Evolutionary conservation across 2,888 invertebrate genomes (phyloP).

Genomic region (Drosophila acutilabella): DNA sequence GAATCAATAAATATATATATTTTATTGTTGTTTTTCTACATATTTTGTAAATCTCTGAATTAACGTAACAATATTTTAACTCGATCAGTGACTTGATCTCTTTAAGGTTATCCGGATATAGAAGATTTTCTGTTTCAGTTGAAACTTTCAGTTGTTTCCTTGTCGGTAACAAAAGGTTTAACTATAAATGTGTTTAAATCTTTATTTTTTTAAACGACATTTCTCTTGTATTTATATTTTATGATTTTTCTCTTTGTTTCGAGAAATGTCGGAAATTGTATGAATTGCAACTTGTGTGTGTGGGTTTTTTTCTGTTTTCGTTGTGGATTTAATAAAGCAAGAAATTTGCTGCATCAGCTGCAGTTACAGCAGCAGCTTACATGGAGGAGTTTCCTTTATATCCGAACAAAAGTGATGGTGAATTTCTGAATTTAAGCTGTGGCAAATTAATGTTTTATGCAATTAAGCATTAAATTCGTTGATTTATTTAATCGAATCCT

Average conservation of each 20-base stretch:
- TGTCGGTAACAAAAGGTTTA: neutral
- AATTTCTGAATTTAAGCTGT: neutral
- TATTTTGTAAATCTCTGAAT: too few relatives aligned
- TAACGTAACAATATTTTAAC: too few relatives aligned
- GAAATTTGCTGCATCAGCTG: slow-evolving; percentile 24
- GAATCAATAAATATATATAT: too few relatives aligned
- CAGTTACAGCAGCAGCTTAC: neutral
- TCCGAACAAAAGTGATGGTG: neutral
- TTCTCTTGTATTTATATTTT: slow-evolving; percentile 15
- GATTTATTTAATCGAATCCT: neutral
- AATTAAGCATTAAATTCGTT: neutral
- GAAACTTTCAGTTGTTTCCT: neutral
- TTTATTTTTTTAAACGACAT: neutral
- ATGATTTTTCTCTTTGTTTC: slow-evolving; percentile 11
- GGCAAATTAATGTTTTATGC: neutral
- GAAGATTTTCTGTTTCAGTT: too few relatives aligned
- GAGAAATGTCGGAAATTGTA: slow-evolving; percentile 20
- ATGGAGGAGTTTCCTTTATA: slow-evolving; percentile 13
- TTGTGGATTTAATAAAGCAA: slow-evolving; percentile 36
- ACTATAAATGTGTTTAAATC: neutral
- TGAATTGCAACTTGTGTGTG: slow-evolving; percentile 25
- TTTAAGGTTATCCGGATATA: too few relatives aligned
- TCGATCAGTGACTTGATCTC: too few relatives aligned
- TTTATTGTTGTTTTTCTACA: too few relatives aligned
- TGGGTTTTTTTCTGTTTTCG: neutral